These are phyloP conservation scores for Caenorhabditis parvicauda DNA, from an alignment of 2,888 invertebrate species.

Conservation along the genomic window DNA sequence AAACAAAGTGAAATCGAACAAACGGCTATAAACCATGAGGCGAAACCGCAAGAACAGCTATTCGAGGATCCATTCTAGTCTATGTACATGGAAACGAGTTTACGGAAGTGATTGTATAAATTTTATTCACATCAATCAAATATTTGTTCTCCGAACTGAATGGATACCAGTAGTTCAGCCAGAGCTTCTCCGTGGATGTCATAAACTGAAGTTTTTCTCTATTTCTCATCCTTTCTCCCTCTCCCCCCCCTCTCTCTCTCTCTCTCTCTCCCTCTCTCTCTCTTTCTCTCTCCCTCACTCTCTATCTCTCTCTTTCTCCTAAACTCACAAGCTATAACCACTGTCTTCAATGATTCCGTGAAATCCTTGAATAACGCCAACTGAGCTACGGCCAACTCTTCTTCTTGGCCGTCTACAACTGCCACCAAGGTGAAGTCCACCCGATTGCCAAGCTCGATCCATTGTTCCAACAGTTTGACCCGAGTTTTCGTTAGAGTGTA, in stretches of 20 bases:
- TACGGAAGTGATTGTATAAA: not conserved
- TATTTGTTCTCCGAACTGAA: slow-evolving; percentile 24
- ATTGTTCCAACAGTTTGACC: slow-evolving; percentile 51
- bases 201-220: slow-evolving; percentile 32
- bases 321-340: slow-evolving; percentile 34
- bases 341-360: slow-evolving; percentile 1
- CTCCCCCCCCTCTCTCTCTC: not conserved
- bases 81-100: not conserved
- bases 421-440: slow-evolving; percentile 48
- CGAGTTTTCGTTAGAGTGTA: slow-evolving; percentile 44
- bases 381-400: slow-evolving; percentile 50
- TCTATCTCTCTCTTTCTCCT: no score
- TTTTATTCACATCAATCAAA: not conserved
- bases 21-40: slow-evolving; percentile 33
- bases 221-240: not conserved
- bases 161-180: slow-evolving; percentile 41
- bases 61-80: slow-evolving; percentile 59
- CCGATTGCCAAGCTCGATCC: slow-evolving; percentile 43
- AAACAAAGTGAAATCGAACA: slow-evolving; percentile 56
- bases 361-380: slow-evolving; percentile 26
- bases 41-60: slow-evolving; percentile 51
- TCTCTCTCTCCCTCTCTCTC: not conserved
- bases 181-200: slow-evolving; percentile 37
- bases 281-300: not conserved
- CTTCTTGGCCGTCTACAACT: slow-evolving; percentile 35